A percentile compares a stretch with the other conserved stretches of the same genome.
These are phyloP conservation scores for Streblospio benedicti DNA, from an alignment of 1,140 invertebrate species.

Conservation along the genomic window DNA sequence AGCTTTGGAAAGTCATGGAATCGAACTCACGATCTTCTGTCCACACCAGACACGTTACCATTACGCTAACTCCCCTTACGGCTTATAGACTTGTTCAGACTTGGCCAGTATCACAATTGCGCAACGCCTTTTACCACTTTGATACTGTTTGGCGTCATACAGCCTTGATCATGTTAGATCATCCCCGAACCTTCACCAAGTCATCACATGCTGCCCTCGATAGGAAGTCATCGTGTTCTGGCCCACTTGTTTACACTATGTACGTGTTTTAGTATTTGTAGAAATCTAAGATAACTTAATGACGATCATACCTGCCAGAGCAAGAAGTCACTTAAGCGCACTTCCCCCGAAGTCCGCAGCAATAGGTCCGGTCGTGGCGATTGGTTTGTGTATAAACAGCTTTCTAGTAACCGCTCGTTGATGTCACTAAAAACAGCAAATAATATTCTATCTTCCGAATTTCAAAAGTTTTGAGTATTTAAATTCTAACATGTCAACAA, in stretches of 20 bases:
- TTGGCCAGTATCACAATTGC: too few species aligned
- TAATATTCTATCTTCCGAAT: not conserved
- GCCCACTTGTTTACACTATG: not conserved
- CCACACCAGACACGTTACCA: too few species aligned
- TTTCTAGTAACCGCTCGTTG: constrained; percentile 64
- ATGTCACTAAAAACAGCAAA: constrained; percentile 57
- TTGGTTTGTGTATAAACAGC: constrained; percentile 69
- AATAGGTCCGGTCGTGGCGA: constrained; percentile 75
- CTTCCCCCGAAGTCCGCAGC: constrained; percentile 91
- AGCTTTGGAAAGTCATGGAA: too few species aligned
- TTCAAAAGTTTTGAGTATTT: not conserved
- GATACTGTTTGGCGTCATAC: not conserved
- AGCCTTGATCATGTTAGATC: not conserved
- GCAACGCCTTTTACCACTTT: not conserved
- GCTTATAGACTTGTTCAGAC: too few species aligned
- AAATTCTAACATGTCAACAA: not conserved
- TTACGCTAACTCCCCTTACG: too few species aligned
- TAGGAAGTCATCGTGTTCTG: not conserved
- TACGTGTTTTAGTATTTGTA: not conserved
- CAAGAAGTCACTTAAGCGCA: constrained; percentile 89
- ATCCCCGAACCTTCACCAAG: not conserved
- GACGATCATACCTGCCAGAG: constrained; percentile 75
- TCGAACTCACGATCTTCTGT: too few species aligned
- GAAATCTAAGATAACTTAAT: not conserved
- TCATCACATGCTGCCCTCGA: not conserved